phyloP scores from a whole-genome alignment of 2,797 vertebrate genomes.

The Alfaro cultratus region DNA sequence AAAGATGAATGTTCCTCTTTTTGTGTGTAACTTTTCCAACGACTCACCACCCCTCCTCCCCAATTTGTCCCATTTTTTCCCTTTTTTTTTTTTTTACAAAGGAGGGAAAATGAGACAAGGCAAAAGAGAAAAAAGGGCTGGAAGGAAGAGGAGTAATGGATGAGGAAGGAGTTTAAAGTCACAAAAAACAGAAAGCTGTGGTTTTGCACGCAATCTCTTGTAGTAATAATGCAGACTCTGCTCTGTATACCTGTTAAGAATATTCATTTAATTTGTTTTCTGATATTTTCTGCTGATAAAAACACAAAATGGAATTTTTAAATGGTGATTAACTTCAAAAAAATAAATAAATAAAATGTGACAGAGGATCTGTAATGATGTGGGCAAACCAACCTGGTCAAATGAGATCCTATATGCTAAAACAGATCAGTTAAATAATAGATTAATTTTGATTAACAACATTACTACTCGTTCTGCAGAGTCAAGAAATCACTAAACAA shows the following conservation, averaged over 20 bases:
- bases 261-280: neutral
- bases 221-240: conserved; percentile 12
- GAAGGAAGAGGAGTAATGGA: neutral
- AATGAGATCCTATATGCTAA: neutral
- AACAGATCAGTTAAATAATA: neutral
- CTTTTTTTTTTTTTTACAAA: conserved; percentile 10
- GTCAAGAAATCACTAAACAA: neutral
- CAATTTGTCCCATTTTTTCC: conserved; percentile 40
- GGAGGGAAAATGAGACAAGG: conserved; percentile 30
- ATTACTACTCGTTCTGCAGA: neutral
- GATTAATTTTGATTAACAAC: neutral
- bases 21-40: conserved; percentile 27
- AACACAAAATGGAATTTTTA: neutral
- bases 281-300: neutral
- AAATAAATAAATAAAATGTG: neutral
- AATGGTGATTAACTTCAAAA: neutral
- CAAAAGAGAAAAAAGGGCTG: conserved; percentile 8
- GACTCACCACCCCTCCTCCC: conserved; percentile 48
- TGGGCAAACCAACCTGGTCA: neutral
- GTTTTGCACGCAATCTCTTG: conserved; percentile 44
- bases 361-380: neutral
- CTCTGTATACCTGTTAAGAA: conserved; percentile 29
- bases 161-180: conserved; percentile 20
- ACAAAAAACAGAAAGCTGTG: conserved; percentile 46
- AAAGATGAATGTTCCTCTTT: conserved; percentile 62